Conservation (phyloP, 2,797 vertebrate genomes). For the Gobionotothen gibberifrons region DNA sequence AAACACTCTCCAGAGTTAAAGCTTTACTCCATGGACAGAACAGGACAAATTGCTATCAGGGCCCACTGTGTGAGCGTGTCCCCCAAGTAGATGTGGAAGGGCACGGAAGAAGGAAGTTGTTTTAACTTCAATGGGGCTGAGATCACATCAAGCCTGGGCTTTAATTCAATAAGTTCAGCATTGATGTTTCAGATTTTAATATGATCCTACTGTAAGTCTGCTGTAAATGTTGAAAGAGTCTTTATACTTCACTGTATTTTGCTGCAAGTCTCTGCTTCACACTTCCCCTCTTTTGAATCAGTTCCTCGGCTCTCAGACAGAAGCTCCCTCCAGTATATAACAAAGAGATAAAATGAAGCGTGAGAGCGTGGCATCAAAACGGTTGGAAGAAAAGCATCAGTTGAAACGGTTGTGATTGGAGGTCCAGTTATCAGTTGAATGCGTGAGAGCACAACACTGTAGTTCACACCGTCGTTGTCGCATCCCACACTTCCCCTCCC, state of each 20-base stretch:
- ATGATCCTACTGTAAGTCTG: background rate
- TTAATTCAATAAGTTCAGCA: constrained; percentile 35
- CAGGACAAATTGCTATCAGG: constrained; percentile 28
- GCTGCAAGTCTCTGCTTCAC: constrained; percentile 7
- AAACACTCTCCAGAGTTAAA: constrained; percentile 4
- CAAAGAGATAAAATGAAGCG: constrained; percentile 28
- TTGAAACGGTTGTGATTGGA: constrained; percentile 42
- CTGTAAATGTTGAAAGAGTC: background rate
- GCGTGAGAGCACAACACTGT: constrained; percentile 51
- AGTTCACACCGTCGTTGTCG: constrained; percentile 51
- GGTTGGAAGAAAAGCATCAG: constrained; percentile 21
- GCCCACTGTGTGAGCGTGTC: constrained; percentile 34
- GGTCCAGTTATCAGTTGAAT: constrained; percentile 64
- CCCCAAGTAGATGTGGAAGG: constrained; percentile 46
- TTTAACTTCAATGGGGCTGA: constrained; percentile 43
- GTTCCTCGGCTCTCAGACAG: background rate
- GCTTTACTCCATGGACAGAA: constrained; percentile 1
- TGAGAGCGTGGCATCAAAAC: constrained; percentile 38
- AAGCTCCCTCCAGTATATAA: constrained; percentile 1
- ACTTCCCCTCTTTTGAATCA: constrained; percentile 16
- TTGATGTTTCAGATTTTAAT: constrained; percentile 25
- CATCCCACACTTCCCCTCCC: constrained; percentile 56
- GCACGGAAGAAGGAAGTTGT: constrained; percentile 36
- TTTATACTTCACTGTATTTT: constrained; percentile 6
- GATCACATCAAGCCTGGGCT: constrained; percentile 33